Percentiles rank a stretch among this genome's conserved stretches.
phyloP scores from a whole-genome alignment of 2,888 invertebrate genomes.

The Athalia cordata region DNA sequence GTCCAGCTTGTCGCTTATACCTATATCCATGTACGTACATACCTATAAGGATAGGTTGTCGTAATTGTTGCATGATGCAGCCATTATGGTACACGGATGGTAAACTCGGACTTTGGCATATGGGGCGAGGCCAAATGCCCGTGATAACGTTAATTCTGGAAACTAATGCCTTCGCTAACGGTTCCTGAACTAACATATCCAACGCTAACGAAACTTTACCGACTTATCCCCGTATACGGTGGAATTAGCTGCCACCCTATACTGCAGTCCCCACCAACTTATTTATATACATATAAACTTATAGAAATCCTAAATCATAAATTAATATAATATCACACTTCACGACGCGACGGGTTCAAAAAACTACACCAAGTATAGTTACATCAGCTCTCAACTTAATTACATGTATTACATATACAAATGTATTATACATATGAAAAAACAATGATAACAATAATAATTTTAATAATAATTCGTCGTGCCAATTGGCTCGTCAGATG shows the following conservation, averaged over 20 bases:
- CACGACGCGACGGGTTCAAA: too few relatives aligned
- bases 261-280: too few relatives aligned
- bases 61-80: constrained; percentile 40
- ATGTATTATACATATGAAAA: too few relatives aligned
- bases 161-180: constrained; percentile 39
- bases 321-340: too few relatives aligned
- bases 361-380: too few relatives aligned
- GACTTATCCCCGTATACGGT: constrained; percentile 24
- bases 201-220: constrained; percentile 41
- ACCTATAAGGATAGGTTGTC: background rate
- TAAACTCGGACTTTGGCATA: constrained; percentile 9
- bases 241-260: background rate
- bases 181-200: constrained; percentile 12
- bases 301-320: too few relatives aligned
- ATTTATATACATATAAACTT: too few relatives aligned
- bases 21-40: background rate
- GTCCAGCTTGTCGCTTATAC: background rate
- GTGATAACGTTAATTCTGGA: constrained; percentile 28
- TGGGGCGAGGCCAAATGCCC: constrained; percentile 13
- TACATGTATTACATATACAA: too few relatives aligned
- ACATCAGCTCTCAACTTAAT: too few relatives aligned
- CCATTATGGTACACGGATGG: constrained; percentile 15
- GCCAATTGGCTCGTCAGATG: too few relatives aligned
- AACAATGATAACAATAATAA: too few relatives aligned
- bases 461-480: too few relatives aligned